Percentiles rank a stretch among this genome's conserved stretches.
Conservation (phyloP, 2,113 vertebrate species). For the Microcebus lehilahytsara region DNA sequence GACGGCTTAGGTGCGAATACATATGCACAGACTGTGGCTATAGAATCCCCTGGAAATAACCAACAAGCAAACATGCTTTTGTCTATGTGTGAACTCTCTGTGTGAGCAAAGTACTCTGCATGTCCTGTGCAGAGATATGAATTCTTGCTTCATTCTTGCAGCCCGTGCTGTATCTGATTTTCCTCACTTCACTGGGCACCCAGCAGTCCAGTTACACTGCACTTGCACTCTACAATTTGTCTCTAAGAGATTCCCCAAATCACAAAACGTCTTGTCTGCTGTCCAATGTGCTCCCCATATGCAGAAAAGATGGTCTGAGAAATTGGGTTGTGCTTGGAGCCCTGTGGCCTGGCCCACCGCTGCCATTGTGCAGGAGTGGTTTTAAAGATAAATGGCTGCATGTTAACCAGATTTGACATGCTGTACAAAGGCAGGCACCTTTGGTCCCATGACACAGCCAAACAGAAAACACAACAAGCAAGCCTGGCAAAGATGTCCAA, state of each 20-base stretch:
- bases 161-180: conserved; percentile 92
- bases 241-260: conserved; percentile 92
- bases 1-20: conserved; percentile 19
- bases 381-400: conserved; percentile 93
- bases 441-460: conserved; percentile 92
- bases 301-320: conserved; percentile 74
- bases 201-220: conserved; percentile 92
- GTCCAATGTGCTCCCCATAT: conserved; percentile 85
- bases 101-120: conserved; percentile 76
- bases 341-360: conserved; percentile 79
- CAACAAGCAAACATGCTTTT: conserved; percentile 78
- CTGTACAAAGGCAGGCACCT: conserved; percentile 94
- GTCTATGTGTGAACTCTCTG: conserved; percentile 80
- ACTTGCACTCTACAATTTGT: conserved; percentile 92
- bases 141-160: conserved; percentile 84
- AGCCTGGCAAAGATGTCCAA: conserved; percentile 86
- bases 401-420: conserved; percentile 98
- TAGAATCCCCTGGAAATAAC: conserved; percentile 49
- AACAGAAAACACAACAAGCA: conserved; percentile 90
- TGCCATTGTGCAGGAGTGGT: conserved; percentile 87
- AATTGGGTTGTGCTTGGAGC: conserved; percentile 76
- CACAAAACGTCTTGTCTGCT: conserved; percentile 91
- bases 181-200: conserved; percentile 92
- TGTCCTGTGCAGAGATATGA: conserved; percentile 78
- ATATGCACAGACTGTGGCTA: background rate